Base-by-base conservation (phyloP, 2,113 vertebrate genomes). In the Chaenocephalus aceratus region DNA sequence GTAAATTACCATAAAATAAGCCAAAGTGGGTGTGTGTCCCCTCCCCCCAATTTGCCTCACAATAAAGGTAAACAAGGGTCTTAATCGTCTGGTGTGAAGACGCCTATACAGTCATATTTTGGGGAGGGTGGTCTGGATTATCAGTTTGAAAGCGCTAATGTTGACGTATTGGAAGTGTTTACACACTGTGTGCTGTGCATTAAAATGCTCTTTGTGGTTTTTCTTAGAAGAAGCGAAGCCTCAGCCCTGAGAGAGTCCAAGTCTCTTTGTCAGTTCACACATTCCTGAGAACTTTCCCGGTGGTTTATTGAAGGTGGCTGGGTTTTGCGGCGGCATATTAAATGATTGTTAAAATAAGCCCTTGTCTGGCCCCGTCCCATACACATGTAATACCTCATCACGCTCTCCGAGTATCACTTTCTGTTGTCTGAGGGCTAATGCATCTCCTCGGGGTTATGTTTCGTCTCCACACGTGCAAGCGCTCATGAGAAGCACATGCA, bases 331-430 rank as follows among this genome's bases (percentile, higher is more conserved):
- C 76, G 74, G 87, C 77, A 77, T 85, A 91, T 93, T 86, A 90
- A 88, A 84, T 77, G 75, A 89, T 90, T 86, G 85, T 88, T 91
- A 68, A 93, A 91, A 92, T 90, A 89, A 94, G 80, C 82, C 12
- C 51, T 34, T 10, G 44, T 72, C 88, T 87, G 87, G 84, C 75
- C 51, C 5, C 7, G 10, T 15, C 65, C 69, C 82, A 16, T 56
- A 21, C 52, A 54, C 56, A 36, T 70, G 72, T 79, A 73, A 90
- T 70, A 65, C 77, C 75, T 83, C 74, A 66, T 75, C 81, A 56
- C 49, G 57, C 64, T 86, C 78, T 53, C 59, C 16, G 3, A 57
- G 82, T 81, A 82, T 91, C 72, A 34, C 70, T 75, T 87, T 87
- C 44, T 78, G 72, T 82, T 83, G 85, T 92, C 74, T 79, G 65